These are phyloP conservation scores for Coleophora deauratella DNA, from an alignment of 2,888 invertebrate species.

Conservation along the genomic window DNA sequence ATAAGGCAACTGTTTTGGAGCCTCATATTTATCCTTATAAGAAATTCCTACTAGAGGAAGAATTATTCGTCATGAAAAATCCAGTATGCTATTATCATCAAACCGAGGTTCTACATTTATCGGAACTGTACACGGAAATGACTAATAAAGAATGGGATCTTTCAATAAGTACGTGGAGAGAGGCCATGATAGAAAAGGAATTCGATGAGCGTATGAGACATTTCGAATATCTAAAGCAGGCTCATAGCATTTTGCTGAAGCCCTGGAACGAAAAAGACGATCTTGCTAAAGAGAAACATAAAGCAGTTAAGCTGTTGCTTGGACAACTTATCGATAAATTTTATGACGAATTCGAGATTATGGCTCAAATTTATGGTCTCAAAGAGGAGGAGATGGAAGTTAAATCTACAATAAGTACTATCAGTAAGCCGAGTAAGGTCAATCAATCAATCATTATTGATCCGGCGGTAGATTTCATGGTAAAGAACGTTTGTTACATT, in stretches of 20 bases:
- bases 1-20: slow-evolving; percentile 28
- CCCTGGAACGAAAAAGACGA: slow-evolving; percentile 52
- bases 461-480: neutral
- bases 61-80: slow-evolving; percentile 58
- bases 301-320: slow-evolving; percentile 38
- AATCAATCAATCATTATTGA: neutral
- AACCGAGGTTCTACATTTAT: slow-evolving; percentile 50
- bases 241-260: slow-evolving; percentile 40
- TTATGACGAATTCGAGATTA: slow-evolving; percentile 34
- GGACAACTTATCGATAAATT: slow-evolving; percentile 42
- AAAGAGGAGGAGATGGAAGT: no score
- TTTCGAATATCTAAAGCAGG: slow-evolving; percentile 36
- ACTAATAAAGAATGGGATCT: slow-evolving; percentile 41
- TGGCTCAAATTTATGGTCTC: slow-evolving; percentile 18
- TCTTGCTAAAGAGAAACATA: slow-evolving; percentile 38
- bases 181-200: slow-evolving; percentile 43
- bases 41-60: slow-evolving; percentile 47
- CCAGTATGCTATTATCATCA: slow-evolving; percentile 61
- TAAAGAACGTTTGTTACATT: slow-evolving; percentile 39
- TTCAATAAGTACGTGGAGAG: slow-evolving; percentile 48
- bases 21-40: slow-evolving; percentile 52
- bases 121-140: slow-evolving; percentile 42
- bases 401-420: no score
- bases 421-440: no score
- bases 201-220: slow-evolving; percentile 54